Percentiles rank a stretch among this genome's conserved stretches.
Conservation (phyloP, 2,113 vertebrate species). For the Stigmatopora argus region DNA sequence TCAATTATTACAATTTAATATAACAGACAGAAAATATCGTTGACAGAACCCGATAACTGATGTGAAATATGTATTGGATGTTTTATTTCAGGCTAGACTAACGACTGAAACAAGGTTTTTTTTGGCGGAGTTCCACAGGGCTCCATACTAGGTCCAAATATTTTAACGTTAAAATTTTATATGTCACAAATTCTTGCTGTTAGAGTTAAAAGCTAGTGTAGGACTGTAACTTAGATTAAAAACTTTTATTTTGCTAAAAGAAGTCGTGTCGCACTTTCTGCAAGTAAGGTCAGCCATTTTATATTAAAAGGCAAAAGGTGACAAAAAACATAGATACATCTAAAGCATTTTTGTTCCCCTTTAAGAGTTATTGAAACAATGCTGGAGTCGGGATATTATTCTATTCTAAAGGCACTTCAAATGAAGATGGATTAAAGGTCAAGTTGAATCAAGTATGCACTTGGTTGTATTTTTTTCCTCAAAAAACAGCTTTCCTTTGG, state of each 20-base stretch:
- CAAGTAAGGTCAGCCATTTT: slow-evolving; percentile 11
- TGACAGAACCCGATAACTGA: background rate
- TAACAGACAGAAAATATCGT: no score
- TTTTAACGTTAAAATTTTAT: background rate
- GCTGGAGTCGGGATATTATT: slow-evolving; percentile 56
- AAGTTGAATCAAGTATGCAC: slow-evolving; percentile 51
- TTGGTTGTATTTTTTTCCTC: background rate
- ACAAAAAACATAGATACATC: slow-evolving; percentile 40
- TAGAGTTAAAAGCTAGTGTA: background rate
- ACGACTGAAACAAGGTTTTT: no score
- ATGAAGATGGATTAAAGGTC: slow-evolving; percentile 65
- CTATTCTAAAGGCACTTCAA: slow-evolving; percentile 91
- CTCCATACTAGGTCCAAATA: background rate
- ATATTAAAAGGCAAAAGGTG: slow-evolving; percentile 45
- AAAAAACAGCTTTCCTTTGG: background rate
- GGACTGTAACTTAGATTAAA: background rate
- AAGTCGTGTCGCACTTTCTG: slow-evolving; percentile 22
- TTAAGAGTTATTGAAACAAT: slow-evolving; percentile 31
- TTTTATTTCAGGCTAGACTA: no score
- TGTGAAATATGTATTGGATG: no score
- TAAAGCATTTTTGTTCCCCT: slow-evolving; percentile 15
- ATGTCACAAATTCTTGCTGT: background rate
- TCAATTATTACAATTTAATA: no score
- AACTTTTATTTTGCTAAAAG: background rate
- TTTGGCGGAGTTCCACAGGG: background rate